phyloP scores from a whole-genome alignment of 2,113 vertebrate genomes.

The Argyrosomus japonicus region DNA sequence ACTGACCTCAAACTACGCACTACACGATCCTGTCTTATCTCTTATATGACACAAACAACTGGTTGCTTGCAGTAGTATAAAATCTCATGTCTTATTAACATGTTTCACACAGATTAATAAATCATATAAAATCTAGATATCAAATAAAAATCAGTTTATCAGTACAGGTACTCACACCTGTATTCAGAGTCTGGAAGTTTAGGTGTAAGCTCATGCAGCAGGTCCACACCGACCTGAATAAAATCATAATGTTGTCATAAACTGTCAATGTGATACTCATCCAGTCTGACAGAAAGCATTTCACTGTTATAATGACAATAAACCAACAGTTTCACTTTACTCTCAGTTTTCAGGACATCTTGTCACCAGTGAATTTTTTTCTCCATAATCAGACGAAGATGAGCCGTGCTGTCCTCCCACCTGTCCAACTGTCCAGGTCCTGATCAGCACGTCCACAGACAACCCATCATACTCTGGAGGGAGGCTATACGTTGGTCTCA shows the following conservation, averaged over 20 bases:
- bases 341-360: neutral
- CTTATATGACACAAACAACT: conserved; percentile 26
- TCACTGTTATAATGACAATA: neutral
- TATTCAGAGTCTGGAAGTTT: neutral
- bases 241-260: neutral
- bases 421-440: neutral
- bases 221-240: conserved; percentile 2
- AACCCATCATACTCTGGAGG: neutral
- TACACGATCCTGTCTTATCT: conserved; percentile 12
- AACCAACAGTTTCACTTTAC: neutral
- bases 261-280: neutral
- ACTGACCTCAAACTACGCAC: conserved; percentile 11
- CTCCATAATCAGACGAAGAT: neutral
- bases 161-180: conserved; percentile 18
- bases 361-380: neutral
- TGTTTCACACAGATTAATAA: conserved; percentile 36
- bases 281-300: neutral
- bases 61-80: conserved; percentile 42
- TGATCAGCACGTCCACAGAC: neutral
- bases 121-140: conserved; percentile 65
- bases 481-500: conserved; percentile 88
- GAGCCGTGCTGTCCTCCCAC: conserved; percentile 2
- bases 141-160: conserved; percentile 51
- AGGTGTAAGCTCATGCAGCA: conserved; percentile 16
- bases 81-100: conserved; percentile 30